Conservation (phyloP, 2,888 invertebrate species). For the Philopedon plagiatum region DNA sequence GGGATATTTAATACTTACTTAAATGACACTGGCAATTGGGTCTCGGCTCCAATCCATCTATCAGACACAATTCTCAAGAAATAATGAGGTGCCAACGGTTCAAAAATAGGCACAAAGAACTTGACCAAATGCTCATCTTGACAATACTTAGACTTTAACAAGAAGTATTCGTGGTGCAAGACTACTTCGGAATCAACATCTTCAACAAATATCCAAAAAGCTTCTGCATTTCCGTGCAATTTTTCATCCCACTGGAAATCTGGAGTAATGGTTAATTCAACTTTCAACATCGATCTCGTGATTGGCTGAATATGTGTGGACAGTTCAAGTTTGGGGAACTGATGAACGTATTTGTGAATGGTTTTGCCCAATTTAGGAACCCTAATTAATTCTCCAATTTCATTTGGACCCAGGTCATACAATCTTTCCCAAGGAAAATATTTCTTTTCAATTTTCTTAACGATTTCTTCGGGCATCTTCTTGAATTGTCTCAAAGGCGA, state of each 20-base stretch:
- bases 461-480: conserved; percentile 97
- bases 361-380: conserved; percentile 95
- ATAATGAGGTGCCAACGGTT: conserved; percentile 98
- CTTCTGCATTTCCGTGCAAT: conserved; percentile 85
- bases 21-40: conserved; percentile 96
- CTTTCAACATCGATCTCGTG: conserved; percentile 91
- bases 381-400: conserved; percentile 94
- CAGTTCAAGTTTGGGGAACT: conserved; percentile 96
- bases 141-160: conserved; percentile 94
- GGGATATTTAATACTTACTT: conserved; percentile 43
- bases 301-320: conserved; percentile 98
- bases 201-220: conserved; percentile 90
- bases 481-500: conserved; percentile 97
- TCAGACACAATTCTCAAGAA: conserved; percentile 93
- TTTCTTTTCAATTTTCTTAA: conserved; percentile 98
- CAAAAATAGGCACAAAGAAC: conserved; percentile 98
- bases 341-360: conserved; percentile 96
- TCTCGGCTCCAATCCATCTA: conserved; percentile 95
- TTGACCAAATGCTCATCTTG: conserved; percentile 96
- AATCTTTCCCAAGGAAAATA: conserved; percentile 94
- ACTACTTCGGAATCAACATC: conserved; percentile 92
- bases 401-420: conserved; percentile 96
- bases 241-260: conserved; percentile 99
- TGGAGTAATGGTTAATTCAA: conserved; percentile 97
- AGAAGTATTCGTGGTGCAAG: conserved; percentile 93